Base-by-base conservation (phyloP, 2,797 vertebrate species). In the Fundulus diaphanus region DNA sequence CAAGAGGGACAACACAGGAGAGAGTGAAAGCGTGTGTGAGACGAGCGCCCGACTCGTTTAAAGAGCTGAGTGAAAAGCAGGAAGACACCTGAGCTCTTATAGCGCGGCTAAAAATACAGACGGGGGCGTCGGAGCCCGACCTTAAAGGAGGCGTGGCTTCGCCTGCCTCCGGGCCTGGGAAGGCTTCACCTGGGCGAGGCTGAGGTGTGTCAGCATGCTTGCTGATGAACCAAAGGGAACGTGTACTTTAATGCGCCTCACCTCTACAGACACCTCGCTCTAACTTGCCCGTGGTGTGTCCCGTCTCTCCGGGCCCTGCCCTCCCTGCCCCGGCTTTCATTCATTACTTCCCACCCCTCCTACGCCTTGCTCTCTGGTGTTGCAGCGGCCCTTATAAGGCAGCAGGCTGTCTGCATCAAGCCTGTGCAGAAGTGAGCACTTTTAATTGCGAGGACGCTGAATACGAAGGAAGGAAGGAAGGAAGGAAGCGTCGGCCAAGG, bases 341-440 rank as follows among this genome's bases (percentile, higher is more conserved):
- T 88, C 87, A 85, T 74, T 71, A 51, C 72, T 85, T 73, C 65
- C 66, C 69, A 85, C 78, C 12, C 18, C 68, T 80, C 73, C 74
- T 74, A 72, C 49, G 54, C 24, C 42, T n/a, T 79, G 79, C 75
- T 0, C 70, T 82, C 82, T 85, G 74, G 54, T 70, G 74, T 91
- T 85, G 67, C 78, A 81, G 81, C 75, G 92, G 75, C 80, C 94
- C 94, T 94, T 95, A 95, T 92, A 95, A 94, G 94, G 94, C 85
- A 92, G 88, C 91, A 82, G 81, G 83, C 88, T 77, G 90, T 88
- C 83, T 90, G 11, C 24, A 27, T 3, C 5, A n/a, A n/a, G 24
- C 12, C 24, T 42, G 37, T 66, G 16, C 11, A 24, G 57, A 35
- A 33, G 56, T 61, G 20, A 61, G 31, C 20, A 18, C 20, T 8